Percentiles rank a stretch among this genome's conserved stretches.
These are phyloP conservation scores for Lochmaea crataegi DNA, from an alignment of 2,888 invertebrate genomes.

Conservation along the genomic window DNA sequence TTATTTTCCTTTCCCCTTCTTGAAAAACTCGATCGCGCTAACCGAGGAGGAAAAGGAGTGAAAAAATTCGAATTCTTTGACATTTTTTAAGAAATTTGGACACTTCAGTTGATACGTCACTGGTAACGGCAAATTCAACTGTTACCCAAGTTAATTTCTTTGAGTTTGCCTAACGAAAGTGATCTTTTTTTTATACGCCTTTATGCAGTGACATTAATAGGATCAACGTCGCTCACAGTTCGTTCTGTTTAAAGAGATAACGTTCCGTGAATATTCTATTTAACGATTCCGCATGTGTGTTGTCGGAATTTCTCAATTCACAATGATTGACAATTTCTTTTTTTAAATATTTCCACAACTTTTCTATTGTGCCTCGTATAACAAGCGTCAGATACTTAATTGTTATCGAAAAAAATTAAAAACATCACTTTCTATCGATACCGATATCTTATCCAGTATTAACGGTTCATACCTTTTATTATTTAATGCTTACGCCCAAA, in stretches of 20 bases:
- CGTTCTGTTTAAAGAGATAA: constrained; percentile 25
- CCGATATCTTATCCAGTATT: too few species aligned
- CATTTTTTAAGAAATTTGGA: not conserved
- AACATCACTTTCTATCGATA: too few species aligned
- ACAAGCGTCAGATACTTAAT: too few species aligned
- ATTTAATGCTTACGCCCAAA: constrained; percentile 21
- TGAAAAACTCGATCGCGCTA: too few species aligned
- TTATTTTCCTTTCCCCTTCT: too few species aligned
- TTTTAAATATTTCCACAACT: not conserved
- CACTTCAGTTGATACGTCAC: not conserved
- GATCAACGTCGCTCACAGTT: constrained; percentile 37
- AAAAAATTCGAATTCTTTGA: too few species aligned
- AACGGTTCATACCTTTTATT: constrained; percentile 17
- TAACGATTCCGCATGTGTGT: not conserved
- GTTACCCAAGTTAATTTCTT: constrained; percentile 37
- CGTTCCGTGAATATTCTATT: constrained; percentile 7
- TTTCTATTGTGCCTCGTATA: too few species aligned
- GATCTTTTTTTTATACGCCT: constrained; percentile 26
- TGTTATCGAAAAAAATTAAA: too few species aligned
- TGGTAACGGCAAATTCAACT: constrained; percentile 18
- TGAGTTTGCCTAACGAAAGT: constrained; percentile 44
- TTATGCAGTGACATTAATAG: constrained; percentile 37
- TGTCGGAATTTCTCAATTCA: not conserved
- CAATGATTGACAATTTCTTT: not conserved
- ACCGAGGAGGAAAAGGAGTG: too few species aligned